A percentile compares a stretch with the other conserved stretches of the same genome.
Conservation (phyloP, 2,888 invertebrate genomes). For the Adineta ricciae region DNA sequence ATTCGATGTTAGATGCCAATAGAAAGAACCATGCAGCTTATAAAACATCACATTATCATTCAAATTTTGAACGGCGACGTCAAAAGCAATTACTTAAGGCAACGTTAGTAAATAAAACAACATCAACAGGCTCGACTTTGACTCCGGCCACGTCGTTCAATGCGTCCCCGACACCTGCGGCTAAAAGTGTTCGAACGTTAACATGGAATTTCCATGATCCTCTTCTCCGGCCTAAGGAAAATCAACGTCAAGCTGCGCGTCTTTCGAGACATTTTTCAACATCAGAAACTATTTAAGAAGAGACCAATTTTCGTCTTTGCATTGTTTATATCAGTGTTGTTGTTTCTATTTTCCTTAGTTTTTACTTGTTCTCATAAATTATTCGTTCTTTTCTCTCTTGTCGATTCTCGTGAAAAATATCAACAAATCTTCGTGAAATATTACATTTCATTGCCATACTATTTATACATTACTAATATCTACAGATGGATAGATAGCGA, state of each 20-base stretch:
- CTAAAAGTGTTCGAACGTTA: background rate
- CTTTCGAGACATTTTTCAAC: background rate
- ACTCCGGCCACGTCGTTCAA: background rate
- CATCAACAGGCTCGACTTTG: background rate
- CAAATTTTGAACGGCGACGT: conserved; percentile 1
- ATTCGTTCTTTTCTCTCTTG: background rate
- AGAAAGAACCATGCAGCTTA: background rate
- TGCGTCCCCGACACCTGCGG: background rate
- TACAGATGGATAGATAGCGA: background rate
- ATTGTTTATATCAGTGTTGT: background rate
- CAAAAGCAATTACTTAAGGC: background rate
- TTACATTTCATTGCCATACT: background rate
- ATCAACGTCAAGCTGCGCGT: background rate
- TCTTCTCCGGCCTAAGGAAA: background rate
- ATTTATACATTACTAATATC: background rate
- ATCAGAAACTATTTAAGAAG: background rate
- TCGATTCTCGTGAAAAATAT: background rate
- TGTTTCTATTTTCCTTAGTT: background rate
- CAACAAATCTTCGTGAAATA: background rate
- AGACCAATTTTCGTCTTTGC: background rate
- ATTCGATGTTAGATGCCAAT: background rate
- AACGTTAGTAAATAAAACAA: background rate
- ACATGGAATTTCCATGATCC: background rate
- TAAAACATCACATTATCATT: conserved; percentile 2
- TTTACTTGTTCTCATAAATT: background rate